Percentiles rank a stretch among this genome's conserved stretches.
Evolutionary conservation across 2,797 vertebrate genomes (phyloP).

Genomic region (Anas capensis): DNA sequence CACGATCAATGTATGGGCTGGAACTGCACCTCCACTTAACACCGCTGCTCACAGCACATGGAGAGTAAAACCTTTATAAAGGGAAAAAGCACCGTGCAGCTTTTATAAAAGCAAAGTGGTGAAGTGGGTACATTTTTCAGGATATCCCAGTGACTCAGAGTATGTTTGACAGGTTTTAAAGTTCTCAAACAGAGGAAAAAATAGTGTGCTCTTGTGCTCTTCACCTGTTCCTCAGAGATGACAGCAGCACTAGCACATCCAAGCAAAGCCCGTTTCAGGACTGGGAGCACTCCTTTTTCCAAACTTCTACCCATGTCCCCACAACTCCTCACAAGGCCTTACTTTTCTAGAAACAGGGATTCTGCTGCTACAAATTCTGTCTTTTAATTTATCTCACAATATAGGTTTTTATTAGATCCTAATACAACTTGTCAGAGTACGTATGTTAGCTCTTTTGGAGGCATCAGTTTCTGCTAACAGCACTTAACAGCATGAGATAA

Average conservation of each 20-base stretch:
- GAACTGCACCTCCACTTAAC: neutral
- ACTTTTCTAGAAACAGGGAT: neutral
- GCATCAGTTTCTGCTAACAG: neutral
- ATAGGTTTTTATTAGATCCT: neutral
- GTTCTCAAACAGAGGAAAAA: neutral
- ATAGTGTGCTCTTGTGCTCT: neutral
- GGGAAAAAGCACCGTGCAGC: rapidly evolving
- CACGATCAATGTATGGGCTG: rapidly evolving
- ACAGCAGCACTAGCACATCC: neutral
- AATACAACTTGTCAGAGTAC: neutral
- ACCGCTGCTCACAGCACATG: rapidly evolving
- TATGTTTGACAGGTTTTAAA: neutral
- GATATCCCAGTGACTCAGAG: neutral
- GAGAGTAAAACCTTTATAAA: neutral
- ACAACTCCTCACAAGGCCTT: neutral
- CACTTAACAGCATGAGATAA: neutral
- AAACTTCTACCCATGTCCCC: neutral
- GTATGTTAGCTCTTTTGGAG: neutral
- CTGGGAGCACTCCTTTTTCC: neutral
- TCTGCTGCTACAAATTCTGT: neutral
- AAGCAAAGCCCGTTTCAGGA: neutral
- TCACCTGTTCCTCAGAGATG: neutral
- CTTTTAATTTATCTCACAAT: neutral
- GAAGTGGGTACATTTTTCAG: neutral
- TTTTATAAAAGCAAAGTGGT: neutral